Evolutionary conservation across 1,140 invertebrate species (phyloP), one percentile per base, ranked within the genome.

Genomic region (Formica exsecta): DNA sequence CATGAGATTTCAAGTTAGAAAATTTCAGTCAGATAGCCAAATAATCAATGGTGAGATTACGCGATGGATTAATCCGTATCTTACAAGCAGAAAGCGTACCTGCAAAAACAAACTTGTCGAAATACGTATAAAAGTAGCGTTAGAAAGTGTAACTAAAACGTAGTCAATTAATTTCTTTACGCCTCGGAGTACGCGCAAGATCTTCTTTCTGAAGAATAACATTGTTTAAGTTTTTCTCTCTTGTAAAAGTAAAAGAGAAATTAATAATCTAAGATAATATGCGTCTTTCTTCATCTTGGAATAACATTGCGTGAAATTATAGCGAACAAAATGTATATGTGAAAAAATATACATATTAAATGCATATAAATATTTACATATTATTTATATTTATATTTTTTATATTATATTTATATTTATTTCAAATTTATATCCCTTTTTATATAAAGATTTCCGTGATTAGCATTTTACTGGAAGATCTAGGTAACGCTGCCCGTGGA

Each of bases 101-200:
- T 44, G 5, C 25, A 73, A 51, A 83, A 74, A 83, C 19, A 7
- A 73, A 83, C 29, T 48, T 22, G 32, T 83, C 68, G 19, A 62
- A 83, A 61, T 44, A 51, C 13, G 16, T 19, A 44, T 75, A 61
- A 4, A 57, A 38, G 4, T 57, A 61, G 38, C 54, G 4, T 41
- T 29, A 83, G 79, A 83, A 83, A 74, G 79, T 83, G 79, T 83
- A 83, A 83, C 79, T 29, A 16, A 83, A 36, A 62, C 36, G 2
- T 44, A 36, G 7, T 16, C 64, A 80, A 83, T 83, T 73, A 61
- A n/a, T 59, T 44, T 25, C n/a, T 51, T 25, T 38, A 66, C 29
- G 25, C 11, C 13, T 48, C 25, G 9, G 5, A 75, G 59, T 59
- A 54, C 22, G 73, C 13, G 13, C 36, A 29, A 59, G 11, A 38